Conservation (phyloP, 1,140 invertebrate genomes). For the Rhagoletis pomonella region DNA sequence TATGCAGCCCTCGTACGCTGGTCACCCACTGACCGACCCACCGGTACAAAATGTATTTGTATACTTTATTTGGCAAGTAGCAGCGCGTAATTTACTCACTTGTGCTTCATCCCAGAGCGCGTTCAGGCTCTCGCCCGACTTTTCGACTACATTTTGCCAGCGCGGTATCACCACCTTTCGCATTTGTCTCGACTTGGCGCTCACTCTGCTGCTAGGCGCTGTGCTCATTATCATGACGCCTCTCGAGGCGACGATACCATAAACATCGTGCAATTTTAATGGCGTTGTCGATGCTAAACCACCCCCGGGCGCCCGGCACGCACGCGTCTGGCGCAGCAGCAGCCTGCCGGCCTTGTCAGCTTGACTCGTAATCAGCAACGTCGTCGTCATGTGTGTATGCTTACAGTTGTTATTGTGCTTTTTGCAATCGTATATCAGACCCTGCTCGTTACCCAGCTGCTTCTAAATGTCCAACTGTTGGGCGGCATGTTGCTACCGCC, state of each 20-base stretch:
- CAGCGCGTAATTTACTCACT: neutral
- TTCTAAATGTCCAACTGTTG: neutral
- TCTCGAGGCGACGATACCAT: neutral
- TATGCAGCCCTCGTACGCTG: neutral
- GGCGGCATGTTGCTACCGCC: neutral
- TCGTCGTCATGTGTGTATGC: neutral
- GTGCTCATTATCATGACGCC: neutral
- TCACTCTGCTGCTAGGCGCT: neutral
- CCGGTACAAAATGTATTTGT: neutral
- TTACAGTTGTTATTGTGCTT: neutral
- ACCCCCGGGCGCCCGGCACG: neutral
- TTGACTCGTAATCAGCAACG: neutral
- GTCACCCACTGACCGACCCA: neutral
- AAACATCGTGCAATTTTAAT: slow-evolving; percentile 12
- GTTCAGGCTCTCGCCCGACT: neutral
- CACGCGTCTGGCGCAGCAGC: neutral
- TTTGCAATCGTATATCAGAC: neutral
- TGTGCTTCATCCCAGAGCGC: neutral
- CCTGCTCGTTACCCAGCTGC: neutral
- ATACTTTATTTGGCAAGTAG: neutral
- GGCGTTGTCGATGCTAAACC: neutral
- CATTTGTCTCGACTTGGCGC: neutral
- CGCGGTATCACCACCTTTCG: neutral
- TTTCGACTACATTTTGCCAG: neutral
- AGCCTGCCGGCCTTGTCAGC: slow-evolving; percentile 14